phyloP scores from a whole-genome alignment of 2,888 invertebrate genomes.

The Drosophila niveifrons region DNA sequence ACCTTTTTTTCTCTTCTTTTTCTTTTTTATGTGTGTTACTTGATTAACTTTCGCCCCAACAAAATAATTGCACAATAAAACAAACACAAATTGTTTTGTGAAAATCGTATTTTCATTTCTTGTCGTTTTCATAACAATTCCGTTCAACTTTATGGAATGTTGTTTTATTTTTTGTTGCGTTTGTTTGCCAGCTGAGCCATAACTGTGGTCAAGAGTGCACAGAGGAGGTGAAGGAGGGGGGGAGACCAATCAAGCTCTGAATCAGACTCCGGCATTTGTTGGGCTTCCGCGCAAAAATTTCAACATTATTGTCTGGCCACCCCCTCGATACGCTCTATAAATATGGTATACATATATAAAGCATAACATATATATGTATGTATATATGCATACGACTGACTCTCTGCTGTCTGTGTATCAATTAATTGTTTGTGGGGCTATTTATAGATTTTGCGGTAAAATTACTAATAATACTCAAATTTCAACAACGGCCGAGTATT shows the following conservation, averaged over 20 bases:
- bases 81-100: conserved; percentile 51
- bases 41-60: conserved; percentile 78
- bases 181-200: background rate
- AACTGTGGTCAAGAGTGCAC: background rate
- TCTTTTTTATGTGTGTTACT: conserved; percentile 49
- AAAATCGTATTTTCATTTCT: conserved; percentile 33
- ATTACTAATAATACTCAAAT: conserved; percentile 80
- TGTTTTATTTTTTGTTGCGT: background rate
- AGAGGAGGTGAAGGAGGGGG: background rate
- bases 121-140: conserved; percentile 1
- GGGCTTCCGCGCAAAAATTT: conserved; percentile 54
- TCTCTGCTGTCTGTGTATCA: conserved; percentile 69
- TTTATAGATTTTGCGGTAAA: conserved; percentile 79
- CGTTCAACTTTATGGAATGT: conserved; percentile 42
- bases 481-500: conserved; percentile 59
- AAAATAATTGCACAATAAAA: conserved; percentile 78
- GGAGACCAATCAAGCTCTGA: conserved; percentile 19
- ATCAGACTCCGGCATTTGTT: conserved; percentile 31
- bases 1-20: too few species aligned
- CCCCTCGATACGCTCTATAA: conserved; percentile 29
- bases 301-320: conserved; percentile 33
- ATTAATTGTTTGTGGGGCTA: conserved; percentile 69
- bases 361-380: background rate
- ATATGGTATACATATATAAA: conserved; percentile 38
- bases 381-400: conserved; percentile 7